A percentile compares a stretch with the other conserved stretches of the same genome.
Conservation (phyloP, 2,797 vertebrate genomes). For the Euthynnus affinis region DNA sequence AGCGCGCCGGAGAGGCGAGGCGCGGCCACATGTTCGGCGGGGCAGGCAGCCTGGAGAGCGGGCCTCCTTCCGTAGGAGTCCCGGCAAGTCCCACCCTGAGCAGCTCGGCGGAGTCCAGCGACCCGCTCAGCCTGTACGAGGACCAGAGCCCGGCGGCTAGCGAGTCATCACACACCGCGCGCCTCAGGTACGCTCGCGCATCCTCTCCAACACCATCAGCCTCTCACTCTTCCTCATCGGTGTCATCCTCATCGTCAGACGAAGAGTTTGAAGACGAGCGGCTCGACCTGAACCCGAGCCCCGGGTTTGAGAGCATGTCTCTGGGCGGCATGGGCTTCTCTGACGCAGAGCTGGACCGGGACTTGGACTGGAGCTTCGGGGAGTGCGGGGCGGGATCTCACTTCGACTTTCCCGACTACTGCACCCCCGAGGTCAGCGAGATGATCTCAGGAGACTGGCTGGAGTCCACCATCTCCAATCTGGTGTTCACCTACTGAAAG, state of each 20-base stretch:
- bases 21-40: slow-evolving; percentile 90
- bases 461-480: slow-evolving; percentile 97
- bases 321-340: slow-evolving; percentile 92
- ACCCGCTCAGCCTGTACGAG: slow-evolving; percentile 94
- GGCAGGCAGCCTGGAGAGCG: slow-evolving; percentile 83
- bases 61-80: slow-evolving; percentile 90
- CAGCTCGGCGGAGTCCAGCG: slow-evolving; percentile 92
- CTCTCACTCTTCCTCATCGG: slow-evolving; percentile 88
- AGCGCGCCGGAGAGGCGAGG: slow-evolving; percentile 83
- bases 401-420: slow-evolving; percentile 99
- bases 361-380: slow-evolving; percentile 95
- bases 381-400: slow-evolving; percentile 95
- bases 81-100: slow-evolving; percentile 93
- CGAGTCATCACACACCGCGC: slow-evolving; percentile 84
- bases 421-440: slow-evolving; percentile 98
- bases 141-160: slow-evolving; percentile 86
- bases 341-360: slow-evolving; percentile 93
- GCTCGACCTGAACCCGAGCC: slow-evolving; percentile 91
- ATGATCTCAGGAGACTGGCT: slow-evolving; percentile 99
- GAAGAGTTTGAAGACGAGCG: slow-evolving; percentile 97
- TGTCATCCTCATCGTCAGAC: slow-evolving; percentile 91
- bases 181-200: slow-evolving; percentile 90
- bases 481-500: slow-evolving; percentile 97
- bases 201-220: slow-evolving; percentile 94
- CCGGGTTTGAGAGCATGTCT: slow-evolving; percentile 93